These are phyloP conservation scores for Trichonephila clavipes DNA, from an alignment of 1,140 invertebrate species.

Conservation along the genomic window DNA sequence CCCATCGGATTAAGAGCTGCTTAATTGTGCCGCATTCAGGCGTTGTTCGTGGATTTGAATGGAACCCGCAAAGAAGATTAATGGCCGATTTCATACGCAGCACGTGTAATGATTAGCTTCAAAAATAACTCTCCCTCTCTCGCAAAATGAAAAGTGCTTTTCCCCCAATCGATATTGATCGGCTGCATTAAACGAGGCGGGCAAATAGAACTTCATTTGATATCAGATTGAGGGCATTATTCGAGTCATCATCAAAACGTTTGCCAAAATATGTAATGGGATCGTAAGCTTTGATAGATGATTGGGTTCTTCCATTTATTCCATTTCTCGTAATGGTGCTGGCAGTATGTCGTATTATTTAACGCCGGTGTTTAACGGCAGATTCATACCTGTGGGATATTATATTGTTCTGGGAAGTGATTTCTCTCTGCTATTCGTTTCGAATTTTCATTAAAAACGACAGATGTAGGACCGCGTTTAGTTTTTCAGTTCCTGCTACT, in stretches of 20 bases:
- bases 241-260: not conserved
- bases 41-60: not conserved
- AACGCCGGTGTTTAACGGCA: too few species aligned
- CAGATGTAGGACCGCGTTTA: too few species aligned
- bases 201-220: constrained; percentile 42
- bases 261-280: constrained; percentile 29
- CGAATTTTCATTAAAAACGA: too few species aligned
- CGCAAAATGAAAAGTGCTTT: constrained; percentile 53
- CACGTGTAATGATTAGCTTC: constrained; percentile 50
- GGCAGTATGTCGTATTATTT: too few species aligned
- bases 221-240: constrained; percentile 13
- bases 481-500: too few species aligned
- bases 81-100: constrained; percentile 20
- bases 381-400: too few species aligned
- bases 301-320: not conserved
- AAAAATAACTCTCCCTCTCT: constrained; percentile 51
- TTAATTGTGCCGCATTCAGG: constrained; percentile 11
- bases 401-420: too few species aligned
- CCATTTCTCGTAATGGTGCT: not conserved
- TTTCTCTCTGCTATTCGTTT: too few species aligned
- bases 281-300: not conserved
- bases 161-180: constrained; percentile 43
- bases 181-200: constrained; percentile 20
- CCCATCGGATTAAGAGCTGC: not conserved
- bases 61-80: constrained; percentile 22